Conservation (phyloP, 2,113 vertebrate genomes). For the Mionectes macconnelli region DNA sequence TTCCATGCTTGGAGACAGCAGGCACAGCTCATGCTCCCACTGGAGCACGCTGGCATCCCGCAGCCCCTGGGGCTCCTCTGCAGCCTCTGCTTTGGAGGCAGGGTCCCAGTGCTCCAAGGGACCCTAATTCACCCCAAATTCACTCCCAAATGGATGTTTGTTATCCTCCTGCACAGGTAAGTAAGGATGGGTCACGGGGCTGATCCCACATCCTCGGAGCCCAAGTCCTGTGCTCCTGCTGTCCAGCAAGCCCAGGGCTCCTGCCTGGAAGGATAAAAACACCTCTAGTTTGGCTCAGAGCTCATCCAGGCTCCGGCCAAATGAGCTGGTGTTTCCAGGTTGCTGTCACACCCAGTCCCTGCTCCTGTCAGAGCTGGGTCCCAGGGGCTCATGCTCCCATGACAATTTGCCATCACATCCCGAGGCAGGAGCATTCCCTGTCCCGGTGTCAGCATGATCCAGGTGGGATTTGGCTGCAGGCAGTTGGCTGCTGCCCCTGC, state of each 20-base stretch:
- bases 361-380: not conserved
- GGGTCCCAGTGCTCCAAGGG: not conserved
- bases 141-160: not conserved
- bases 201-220: fast-evolving
- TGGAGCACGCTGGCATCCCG: not conserved
- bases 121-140: not conserved
- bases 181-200: fast-evolving
- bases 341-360: not conserved
- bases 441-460: fast-evolving
- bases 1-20: not conserved
- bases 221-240: not conserved
- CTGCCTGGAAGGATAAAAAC: not conserved
- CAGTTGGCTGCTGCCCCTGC: not conserved
- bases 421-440: fast-evolving
- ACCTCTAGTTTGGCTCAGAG: not conserved
- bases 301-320: not conserved
- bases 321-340: not conserved
- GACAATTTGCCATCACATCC: not conserved
- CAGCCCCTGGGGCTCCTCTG: not conserved
- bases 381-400: fast-evolving
- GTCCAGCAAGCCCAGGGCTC: not conserved
- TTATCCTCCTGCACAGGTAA: not conserved
- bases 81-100: not conserved
- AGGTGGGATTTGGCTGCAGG: not conserved
- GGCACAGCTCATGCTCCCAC: fast-evolving